A percentile compares a stretch with the other conserved stretches of the same genome.
These are phyloP conservation scores for Meriones unguiculatus DNA, from an alignment of 2,113 vertebrate genomes.

Conservation along the genomic window DNA sequence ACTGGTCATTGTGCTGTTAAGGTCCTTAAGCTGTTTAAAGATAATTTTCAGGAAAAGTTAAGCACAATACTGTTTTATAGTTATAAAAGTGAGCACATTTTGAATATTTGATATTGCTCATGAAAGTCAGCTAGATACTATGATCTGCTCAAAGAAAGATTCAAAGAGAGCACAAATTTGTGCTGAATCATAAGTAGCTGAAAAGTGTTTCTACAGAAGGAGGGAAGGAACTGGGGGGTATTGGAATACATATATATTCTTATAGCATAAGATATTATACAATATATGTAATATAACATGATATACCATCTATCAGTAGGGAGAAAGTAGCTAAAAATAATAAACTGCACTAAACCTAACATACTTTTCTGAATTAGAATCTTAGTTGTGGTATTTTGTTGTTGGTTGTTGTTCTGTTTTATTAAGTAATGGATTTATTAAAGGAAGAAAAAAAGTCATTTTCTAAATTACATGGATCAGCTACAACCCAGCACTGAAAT, in stretches of 20 bases:
- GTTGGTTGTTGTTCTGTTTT: not conserved
- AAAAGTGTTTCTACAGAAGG: not conserved
- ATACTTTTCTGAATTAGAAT: not conserved
- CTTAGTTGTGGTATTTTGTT: not conserved
- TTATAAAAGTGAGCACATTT: not conserved
- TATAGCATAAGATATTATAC: too few species aligned
- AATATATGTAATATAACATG: not conserved
- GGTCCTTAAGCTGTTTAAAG: not conserved
- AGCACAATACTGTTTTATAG: not conserved
- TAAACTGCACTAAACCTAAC: not conserved
- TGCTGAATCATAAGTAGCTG: not conserved
- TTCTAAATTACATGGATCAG: not conserved
- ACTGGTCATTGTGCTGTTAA: not conserved
- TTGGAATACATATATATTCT: not conserved
- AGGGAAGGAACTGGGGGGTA: not conserved
- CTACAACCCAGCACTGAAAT: not conserved
- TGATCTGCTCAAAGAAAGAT: not conserved
- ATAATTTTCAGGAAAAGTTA: too few species aligned
- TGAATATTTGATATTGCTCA: conserved; percentile 39
- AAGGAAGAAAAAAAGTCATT: not conserved
- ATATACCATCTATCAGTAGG: not conserved
- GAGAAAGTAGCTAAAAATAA: not conserved
- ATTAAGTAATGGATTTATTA: not conserved
- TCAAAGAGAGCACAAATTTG: not conserved
- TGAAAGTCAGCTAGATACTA: not conserved